Conservation (phyloP, 2,113 vertebrate genomes). For the Rattus rattus region DNA sequence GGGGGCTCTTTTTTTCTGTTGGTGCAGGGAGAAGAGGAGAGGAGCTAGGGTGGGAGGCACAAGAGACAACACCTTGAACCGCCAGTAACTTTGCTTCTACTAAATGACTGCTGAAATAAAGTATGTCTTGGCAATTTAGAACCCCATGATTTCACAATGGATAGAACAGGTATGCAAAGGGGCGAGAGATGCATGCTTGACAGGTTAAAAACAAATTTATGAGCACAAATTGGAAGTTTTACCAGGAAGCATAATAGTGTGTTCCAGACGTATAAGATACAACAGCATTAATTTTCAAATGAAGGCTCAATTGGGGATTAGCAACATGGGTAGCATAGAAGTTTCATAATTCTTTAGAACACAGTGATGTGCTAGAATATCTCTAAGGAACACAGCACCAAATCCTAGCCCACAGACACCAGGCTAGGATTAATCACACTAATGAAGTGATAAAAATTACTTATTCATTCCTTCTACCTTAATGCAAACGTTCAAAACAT, state of each 20-base stretch:
- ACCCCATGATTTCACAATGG: constrained; percentile 38
- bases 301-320: constrained; percentile 51
- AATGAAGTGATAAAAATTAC: not conserved
- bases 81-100: not conserved
- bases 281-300: constrained; percentile 58
- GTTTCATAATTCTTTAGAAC: constrained; percentile 38
- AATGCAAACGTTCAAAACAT: constrained; percentile 11
- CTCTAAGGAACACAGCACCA: not conserved
- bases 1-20: not conserved
- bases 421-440: not conserved
- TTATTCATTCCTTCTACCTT: constrained; percentile 36
- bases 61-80: not conserved
- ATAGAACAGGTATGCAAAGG: constrained; percentile 2
- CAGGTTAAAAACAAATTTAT: constrained; percentile 65
- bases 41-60: not conserved
- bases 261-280: not conserved
- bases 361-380: not conserved
- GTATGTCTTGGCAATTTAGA: constrained; percentile 33
- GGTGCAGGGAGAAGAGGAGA: constrained; percentile 14
- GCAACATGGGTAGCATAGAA: not conserved
- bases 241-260: constrained; percentile 8
- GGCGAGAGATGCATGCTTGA: not conserved
- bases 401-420: not conserved
- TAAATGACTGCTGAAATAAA: constrained; percentile 65
- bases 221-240: constrained; percentile 61